Base-by-base conservation (phyloP, 1,140 invertebrate genomes). In the Melitaea cinxia region DNA sequence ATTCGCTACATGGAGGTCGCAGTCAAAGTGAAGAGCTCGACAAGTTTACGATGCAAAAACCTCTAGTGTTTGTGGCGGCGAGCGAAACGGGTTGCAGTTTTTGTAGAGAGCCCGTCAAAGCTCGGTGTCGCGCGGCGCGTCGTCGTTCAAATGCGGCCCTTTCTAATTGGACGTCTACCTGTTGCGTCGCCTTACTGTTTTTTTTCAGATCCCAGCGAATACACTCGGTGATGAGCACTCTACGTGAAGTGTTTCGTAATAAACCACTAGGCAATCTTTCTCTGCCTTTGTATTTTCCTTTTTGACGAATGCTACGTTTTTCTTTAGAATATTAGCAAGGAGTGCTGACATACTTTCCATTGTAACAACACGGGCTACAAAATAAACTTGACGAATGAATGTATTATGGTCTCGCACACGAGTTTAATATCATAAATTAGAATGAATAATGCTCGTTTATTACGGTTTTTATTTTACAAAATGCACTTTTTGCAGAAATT, bases 141-240 rank as follows among this genome's bases (percentile, higher is more conserved):
- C 81, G 67, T 70, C 80, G 72, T 77, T 86, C 78, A 77, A 86
- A 73, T 78, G 72, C 78, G 78, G 71, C 78, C 73, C 73, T 68
- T 81, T 78, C 85, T 90, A 90, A 90, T 88, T 88, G 88, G 85
- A 84, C 78, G 78, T 80, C 82, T 86, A 90, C 85, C 88, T 88
- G 88, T 90, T 90, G 85, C 84, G 68, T 80, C 76, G 72, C 71
- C 79, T 80, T 77, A 73, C 70, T 78, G 68, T 77, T 84, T 82
- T 72, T 81, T 83, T 81, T 73, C 80, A 63, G 54, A 72, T 53
- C 68, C 72, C 54, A 63, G 72, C 54, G 80, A 75, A 77, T 74
- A 78, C 73, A 73, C 72, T 77, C 68, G 33, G 65, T 67, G 78
- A 83, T 82, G 80, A 86, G 75, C 77, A 76, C 76, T 81, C 71